Evolutionary conservation across 1,140 invertebrate species (phyloP), one percentile per base, ranked within the genome.

Genomic region (Atta texana): DNA sequence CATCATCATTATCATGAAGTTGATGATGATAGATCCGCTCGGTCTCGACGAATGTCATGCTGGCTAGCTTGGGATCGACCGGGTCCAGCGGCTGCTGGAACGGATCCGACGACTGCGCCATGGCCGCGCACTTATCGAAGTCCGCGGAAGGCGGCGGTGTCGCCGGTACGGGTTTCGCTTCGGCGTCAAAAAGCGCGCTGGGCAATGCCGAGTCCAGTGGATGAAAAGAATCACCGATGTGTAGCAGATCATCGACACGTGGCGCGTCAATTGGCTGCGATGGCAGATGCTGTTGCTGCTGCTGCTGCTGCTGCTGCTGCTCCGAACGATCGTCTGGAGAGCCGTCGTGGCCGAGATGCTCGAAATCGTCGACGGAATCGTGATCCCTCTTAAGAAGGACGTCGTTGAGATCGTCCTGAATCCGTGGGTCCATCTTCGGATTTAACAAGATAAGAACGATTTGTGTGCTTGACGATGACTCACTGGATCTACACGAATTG

Each of bases 291-390:
- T 44, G 39, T 0, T 68, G 66, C 3, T 89, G 90, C 0, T 51
- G 49, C 0, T 16, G 24, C 8, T 8, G 55, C 21, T 51, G 64
- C 39, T 49, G 57, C 7, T 59, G 34, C 59, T 84, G 76, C 21
- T 86, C 77, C 51, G 76, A 18, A 51, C 14, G 63, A 1, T 92
- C 89, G 49, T 91, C 88, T 7, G 93, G 92, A 12, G 92, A 93
- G 21, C 90, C 89, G 68, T 96, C 95, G 87, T 96, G 96, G 68
- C 96, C 96, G 77, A 97, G 94, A 92, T 97, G 97, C 91, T 97
- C 97, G 92, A 97, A 97, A 93, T 97, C 97, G 90, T 97, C 97
- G 59, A 96, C 95, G 6, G 97, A 97, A 90, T 97, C 97, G 90
- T 96, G 96, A 72, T 97, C 96, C 55, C 96, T 95, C 91, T 96